Conservation (phyloP, 2,888 invertebrate species). For the Platynereis dumerilii region DNA sequence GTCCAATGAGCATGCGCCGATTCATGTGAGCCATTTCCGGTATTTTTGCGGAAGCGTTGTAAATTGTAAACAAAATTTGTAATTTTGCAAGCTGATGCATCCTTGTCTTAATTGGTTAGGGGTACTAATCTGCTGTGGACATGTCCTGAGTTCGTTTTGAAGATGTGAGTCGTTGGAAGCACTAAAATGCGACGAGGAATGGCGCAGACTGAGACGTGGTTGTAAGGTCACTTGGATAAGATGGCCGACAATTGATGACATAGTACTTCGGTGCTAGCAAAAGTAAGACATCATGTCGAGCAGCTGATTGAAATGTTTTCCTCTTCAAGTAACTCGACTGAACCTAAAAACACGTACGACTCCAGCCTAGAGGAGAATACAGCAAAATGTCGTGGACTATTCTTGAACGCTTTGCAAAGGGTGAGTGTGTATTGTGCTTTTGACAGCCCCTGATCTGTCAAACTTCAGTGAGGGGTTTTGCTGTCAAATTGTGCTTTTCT, state of each 20-base stretch:
- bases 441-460: neutral
- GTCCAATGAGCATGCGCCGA: neutral
- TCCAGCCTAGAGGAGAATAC: constrained; percentile 88
- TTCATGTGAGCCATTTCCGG: constrained; percentile 16
- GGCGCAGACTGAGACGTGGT: constrained; percentile 7
- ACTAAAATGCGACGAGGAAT: constrained; percentile 1
- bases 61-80: constrained; percentile 30
- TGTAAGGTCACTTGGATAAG: constrained; percentile 23
- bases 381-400: constrained; percentile 90
- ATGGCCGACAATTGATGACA: constrained; percentile 17
- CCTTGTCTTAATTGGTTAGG: constrained; percentile 1
- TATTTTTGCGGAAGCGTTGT: constrained; percentile 30
- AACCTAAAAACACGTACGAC: constrained; percentile 69
- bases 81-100: constrained; percentile 16
- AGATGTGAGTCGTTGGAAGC: constrained; percentile 5
- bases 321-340: constrained; percentile 22
- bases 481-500: neutral
- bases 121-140: constrained; percentile 1
- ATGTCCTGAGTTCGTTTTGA: constrained; percentile 7
- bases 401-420: constrained; percentile 85
- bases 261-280: constrained; percentile 6
- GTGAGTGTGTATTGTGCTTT: constrained; percentile 65
- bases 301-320: constrained; percentile 27
- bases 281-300: constrained; percentile 10
- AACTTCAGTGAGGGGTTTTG: neutral